These are phyloP conservation scores for Nerophis lumbriciformis DNA, from an alignment of 2,113 vertebrate species.

Conservation along the genomic window DNA sequence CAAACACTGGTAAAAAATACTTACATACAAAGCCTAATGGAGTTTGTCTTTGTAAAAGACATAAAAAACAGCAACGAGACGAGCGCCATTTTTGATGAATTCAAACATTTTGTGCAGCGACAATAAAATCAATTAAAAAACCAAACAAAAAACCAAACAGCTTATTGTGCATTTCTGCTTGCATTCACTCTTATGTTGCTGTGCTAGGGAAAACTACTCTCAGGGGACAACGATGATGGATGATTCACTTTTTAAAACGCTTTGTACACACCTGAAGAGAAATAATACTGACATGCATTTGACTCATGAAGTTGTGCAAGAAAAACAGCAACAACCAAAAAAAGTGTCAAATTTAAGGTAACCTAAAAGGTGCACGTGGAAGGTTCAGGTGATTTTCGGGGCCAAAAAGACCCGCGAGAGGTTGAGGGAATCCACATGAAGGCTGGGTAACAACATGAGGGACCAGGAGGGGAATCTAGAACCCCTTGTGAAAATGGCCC, in stretches of 20 bases:
- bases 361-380: not conserved
- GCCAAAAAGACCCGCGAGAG: not conserved
- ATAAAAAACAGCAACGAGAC: conserved; percentile 90
- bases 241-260: not conserved
- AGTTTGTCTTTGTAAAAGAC: conserved; percentile 97
- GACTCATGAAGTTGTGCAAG: conserved; percentile 38
- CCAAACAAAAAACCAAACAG: conserved; percentile 72
- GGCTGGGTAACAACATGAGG: not conserved
- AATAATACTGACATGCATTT: conserved; percentile 55
- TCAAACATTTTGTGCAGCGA: conserved; percentile 81
- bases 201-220: no score
- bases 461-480: no score
- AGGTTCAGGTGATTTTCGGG: not conserved
- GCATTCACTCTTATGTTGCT: conserved; percentile 45
- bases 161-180: conserved; percentile 83
- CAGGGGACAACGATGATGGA: no score
- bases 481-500: no score
- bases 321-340: not conserved
- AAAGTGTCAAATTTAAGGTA: not conserved
- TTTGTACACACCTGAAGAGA: not conserved
- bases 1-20: conserved; percentile 92
- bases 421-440: conserved; percentile 1
- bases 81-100: conserved; percentile 68
- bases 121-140: conserved; percentile 57
- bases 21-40: conserved; percentile 85